Conservation (phyloP, 2,113 vertebrate species). For the Trogon surrucura region DNA sequence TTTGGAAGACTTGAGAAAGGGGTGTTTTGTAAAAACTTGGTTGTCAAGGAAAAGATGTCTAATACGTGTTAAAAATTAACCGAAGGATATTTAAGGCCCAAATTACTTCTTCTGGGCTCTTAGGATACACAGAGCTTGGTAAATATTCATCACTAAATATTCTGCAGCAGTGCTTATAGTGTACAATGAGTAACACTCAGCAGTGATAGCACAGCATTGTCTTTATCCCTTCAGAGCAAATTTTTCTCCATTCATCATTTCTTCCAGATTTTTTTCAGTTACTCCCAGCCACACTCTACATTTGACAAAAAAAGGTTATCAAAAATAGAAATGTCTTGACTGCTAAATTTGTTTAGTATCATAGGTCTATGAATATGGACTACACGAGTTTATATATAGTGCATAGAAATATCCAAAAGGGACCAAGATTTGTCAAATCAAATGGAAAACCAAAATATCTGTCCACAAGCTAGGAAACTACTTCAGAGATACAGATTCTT, state of each 20-base stretch:
- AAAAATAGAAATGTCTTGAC: conserved; percentile 42
- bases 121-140: conserved; percentile 12
- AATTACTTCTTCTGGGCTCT: conserved; percentile 28
- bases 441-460: not conserved
- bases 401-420: not conserved
- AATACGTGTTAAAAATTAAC: conserved; percentile 29
- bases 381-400: not conserved
- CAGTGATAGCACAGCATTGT: conserved; percentile 29
- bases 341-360: conserved; percentile 30
- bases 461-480: not conserved
- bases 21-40: not conserved
- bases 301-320: conserved; percentile 11
- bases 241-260: conserved; percentile 46
- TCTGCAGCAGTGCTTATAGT: conserved; percentile 24
- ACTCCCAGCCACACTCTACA: not conserved
- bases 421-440: not conserved
- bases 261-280: conserved; percentile 22
- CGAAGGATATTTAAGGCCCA: conserved; percentile 12
- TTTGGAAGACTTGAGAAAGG: not conserved
- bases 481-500: not conserved
- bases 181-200: conserved; percentile 49
- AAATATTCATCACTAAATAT: conserved; percentile 42
- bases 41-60: not conserved
- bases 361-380: not conserved
- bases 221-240: conserved; percentile 20